Base-by-base conservation (phyloP, 2,888 invertebrate species). In the Dynastes maya region DNA sequence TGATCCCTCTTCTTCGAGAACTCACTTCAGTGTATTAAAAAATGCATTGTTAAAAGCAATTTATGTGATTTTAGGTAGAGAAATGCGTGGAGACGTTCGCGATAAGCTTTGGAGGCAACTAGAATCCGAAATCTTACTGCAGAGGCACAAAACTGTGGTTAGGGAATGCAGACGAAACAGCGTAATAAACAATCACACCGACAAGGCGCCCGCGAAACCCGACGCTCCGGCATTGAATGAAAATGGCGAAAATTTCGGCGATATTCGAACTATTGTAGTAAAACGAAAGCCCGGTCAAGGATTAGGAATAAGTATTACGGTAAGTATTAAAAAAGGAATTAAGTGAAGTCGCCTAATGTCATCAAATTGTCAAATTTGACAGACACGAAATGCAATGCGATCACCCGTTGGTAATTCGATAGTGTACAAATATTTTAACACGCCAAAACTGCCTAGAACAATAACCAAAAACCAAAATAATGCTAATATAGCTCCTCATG, bases 101-200 rank as follows among this genome's bases (percentile, higher is more conserved):
- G 95, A 96, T 86, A 94, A 95, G 67, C 89, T 96, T 5, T 94
- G 94, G 94, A 90, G 95, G 81, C 93, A 96, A 90, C 90, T 96
- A 83, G 96, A 96, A 86, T 95, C 96, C 0, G 96, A 96, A 90
- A 96, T 96, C 84, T 92, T 96, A 81, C 91, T 96, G 76, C 96
- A 96, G 88, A 90, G 96, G 40, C 95, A 96, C 89, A 96, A 96
- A 89, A 95, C 96, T 68, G 93, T 96, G 8, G 92, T 92, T 78
- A 90, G 92, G 81, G 92, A 92, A 84, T 92, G 92, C 81, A 90
- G 92, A 84, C 90, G 92, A 13, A 90, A 91, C 81, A 88, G 88
- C 80, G 81, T 85, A 67, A 82, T 87, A 76, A 83, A 86, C 77
- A 86, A 85, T 79, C 58, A 74, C 63, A 83, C 83, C 78, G 84